Conservation (phyloP, 2,113 vertebrate genomes). For the Pteruthius melanotis region DNA sequence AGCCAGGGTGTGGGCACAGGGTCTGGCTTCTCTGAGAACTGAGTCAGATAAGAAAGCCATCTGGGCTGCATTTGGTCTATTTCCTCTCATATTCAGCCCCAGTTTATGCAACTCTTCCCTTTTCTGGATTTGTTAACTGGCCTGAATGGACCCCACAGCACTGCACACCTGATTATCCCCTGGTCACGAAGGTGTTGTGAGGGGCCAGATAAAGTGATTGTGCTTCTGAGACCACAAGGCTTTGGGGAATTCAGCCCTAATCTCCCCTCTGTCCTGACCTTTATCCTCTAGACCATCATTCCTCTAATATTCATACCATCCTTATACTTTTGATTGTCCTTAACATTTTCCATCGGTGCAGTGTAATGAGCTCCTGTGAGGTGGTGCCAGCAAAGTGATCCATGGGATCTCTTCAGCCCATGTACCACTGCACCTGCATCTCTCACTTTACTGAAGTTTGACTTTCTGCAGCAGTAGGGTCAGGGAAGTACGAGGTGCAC, state of each 20-base stretch:
- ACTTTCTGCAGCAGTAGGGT: neutral
- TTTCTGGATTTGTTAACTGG: neutral
- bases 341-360: neutral
- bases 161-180: neutral
- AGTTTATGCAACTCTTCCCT: neutral
- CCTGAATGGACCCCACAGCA: neutral
- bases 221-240: neutral
- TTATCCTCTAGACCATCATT: neutral
- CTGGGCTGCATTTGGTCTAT: neutral
- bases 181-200: neutral
- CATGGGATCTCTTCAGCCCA: neutral
- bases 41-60: neutral
- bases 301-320: neutral
- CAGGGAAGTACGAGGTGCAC: fast-evolving
- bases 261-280: neutral
- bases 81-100: neutral
- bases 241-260: neutral
- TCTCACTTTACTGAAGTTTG: neutral
- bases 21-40: neutral
- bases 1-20: neutral
- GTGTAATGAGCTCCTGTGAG: neutral
- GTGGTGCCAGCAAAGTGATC: neutral
- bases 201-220: neutral
- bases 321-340: neutral
- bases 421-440: neutral